Percentiles rank a stretch among this genome's conserved stretches.
Evolutionary conservation across 1,140 invertebrate genomes (phyloP).

Genomic region (Dryas iulia): DNA sequence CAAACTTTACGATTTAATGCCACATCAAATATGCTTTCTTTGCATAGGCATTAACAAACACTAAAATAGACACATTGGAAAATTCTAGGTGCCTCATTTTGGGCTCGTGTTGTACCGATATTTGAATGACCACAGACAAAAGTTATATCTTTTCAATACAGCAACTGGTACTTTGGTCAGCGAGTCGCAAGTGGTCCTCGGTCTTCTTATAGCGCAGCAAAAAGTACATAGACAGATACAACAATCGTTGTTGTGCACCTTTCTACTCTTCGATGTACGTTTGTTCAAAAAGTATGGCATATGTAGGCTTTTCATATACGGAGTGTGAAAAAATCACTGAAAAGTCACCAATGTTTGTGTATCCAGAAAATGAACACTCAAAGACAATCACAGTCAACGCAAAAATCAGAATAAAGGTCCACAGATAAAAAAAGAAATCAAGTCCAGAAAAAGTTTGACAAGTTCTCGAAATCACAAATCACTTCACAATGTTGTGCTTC

Average conservation of each 20-base stretch:
- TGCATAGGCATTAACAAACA: constrained; percentile 27
- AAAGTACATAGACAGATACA: constrained; percentile 55
- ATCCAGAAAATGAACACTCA: background rate
- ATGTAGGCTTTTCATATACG: constrained; percentile 60
- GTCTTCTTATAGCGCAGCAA: constrained; percentile 57
- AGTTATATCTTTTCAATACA: constrained; percentile 70
- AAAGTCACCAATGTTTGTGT: background rate
- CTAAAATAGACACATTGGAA: constrained; percentile 15
- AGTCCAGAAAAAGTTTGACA: background rate
- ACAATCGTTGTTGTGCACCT: constrained; percentile 58
- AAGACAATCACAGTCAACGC: background rate
- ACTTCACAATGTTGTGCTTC: constrained; percentile 39
- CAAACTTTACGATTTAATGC: constrained; percentile 36
- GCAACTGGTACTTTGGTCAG: constrained; percentile 57
- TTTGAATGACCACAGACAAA: constrained; percentile 71
- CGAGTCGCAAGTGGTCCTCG: constrained; percentile 57
- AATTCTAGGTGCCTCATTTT: constrained; percentile 31
- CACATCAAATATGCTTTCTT: constrained; percentile 38
- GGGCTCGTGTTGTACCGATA: constrained; percentile 39
- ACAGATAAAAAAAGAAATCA: background rate
- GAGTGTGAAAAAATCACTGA: background rate
- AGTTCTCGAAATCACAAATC: constrained; percentile 9
- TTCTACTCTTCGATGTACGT: constrained; percentile 52
- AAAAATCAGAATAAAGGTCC: background rate
- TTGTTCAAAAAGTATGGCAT: constrained; percentile 64